These are phyloP conservation scores for Campylomormyrus numenius DNA, from an alignment of 2,113 vertebrate genomes.

Conservation along the genomic window DNA sequence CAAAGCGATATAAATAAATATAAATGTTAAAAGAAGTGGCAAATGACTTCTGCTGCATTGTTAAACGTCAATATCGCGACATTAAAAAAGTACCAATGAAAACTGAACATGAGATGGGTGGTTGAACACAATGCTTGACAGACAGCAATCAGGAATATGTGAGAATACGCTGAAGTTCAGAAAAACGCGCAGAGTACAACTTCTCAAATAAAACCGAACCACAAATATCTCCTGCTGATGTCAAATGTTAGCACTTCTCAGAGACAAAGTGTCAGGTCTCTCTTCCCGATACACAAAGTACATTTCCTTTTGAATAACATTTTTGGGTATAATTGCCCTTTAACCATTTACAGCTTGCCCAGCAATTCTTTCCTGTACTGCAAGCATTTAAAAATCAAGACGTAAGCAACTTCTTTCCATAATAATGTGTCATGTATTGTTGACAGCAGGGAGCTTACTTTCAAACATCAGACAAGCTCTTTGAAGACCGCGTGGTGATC, in stretches of 20 bases:
- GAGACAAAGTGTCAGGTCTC: background rate
- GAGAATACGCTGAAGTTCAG: background rate
- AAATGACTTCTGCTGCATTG: background rate
- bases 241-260: background rate
- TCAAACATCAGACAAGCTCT: background rate
- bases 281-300: background rate
- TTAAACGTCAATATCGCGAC: background rate
- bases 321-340: background rate
- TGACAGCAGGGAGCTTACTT: background rate
- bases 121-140: background rate
- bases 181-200: background rate
- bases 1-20: background rate
- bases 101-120: background rate
- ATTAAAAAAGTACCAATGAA: background rate
- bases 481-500: background rate
- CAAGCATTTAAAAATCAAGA: background rate
- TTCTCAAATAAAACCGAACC: background rate
- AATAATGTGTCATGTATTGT: slow-evolving; percentile 4
- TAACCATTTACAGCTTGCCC: background rate
- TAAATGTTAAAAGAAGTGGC: background rate
- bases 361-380: background rate
- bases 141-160: background rate
- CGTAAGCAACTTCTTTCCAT: background rate
- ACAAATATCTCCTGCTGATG: background rate
- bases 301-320: background rate